Percentiles rank a stretch among this genome's conserved stretches.
phyloP scores from a whole-genome alignment of 2,888 invertebrate species.

The Eupithecia dodoneata region DNA sequence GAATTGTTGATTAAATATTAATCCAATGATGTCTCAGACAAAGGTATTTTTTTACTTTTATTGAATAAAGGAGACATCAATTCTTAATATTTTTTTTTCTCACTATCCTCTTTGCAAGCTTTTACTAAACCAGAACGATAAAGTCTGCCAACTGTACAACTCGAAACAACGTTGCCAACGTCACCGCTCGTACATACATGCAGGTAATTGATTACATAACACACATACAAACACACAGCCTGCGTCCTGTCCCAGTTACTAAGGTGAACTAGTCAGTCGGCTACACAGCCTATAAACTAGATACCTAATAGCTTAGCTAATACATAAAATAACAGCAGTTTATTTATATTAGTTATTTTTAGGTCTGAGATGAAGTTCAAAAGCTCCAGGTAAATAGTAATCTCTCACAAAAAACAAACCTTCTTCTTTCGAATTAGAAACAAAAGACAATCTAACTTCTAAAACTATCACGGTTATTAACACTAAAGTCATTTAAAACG shows the following conservation, averaged over 20 bases:
- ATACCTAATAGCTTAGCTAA: constrained; percentile 28
- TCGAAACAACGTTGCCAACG: constrained; percentile 14
- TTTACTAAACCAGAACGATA: neutral
- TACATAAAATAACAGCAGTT: constrained; percentile 14
- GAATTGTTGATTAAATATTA: too few species aligned
- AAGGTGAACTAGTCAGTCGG: constrained; percentile 67
- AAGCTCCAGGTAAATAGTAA: neutral
- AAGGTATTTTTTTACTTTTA: neutral
- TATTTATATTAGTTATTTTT: neutral
- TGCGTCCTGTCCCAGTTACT: constrained; percentile 76
- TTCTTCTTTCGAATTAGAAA: neutral
- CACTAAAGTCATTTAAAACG: too few species aligned
- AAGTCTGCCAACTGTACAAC: constrained; percentile 23
- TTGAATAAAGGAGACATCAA: neutral
- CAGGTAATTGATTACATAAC: constrained; percentile 57
- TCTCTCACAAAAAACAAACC: neutral
- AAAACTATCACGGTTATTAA: too few species aligned
- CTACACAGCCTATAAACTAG: constrained; percentile 29
- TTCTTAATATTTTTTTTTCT: neutral
- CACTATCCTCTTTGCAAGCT: neutral
- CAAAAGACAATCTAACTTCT: neutral
- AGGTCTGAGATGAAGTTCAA: neutral
- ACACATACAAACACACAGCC: constrained; percentile 49
- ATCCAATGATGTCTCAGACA: neutral
- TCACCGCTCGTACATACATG: constrained; percentile 35